phyloP scores from a whole-genome alignment of 2,797 vertebrate species.

The Mormyrops attenuatus region DNA sequence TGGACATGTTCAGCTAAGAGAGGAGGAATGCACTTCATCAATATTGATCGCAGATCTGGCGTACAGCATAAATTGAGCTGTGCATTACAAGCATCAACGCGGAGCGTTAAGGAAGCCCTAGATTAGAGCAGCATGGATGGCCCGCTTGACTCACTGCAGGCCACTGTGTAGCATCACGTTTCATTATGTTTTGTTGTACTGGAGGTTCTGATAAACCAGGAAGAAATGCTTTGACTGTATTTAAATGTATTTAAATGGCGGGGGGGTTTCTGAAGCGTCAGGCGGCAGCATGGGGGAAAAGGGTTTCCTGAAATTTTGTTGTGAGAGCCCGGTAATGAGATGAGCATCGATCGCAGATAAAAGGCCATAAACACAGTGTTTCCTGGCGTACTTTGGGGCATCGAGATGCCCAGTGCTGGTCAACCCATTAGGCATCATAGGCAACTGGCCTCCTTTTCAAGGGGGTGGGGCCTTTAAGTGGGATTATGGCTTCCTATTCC shows the following conservation, averaged over 20 bases:
- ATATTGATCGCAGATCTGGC: constrained; percentile 53
- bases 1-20: constrained; percentile 9
- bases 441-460: neutral
- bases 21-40: constrained; percentile 52
- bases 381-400: constrained; percentile 17
- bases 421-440: neutral
- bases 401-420: neutral
- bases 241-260: neutral
- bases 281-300: neutral
- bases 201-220: neutral
- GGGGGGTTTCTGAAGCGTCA: neutral
- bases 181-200: neutral
- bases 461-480: neutral
- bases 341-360: neutral
- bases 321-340: neutral
- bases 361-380: neutral
- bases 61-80: constrained; percentile 24
- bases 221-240: neutral
- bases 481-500: neutral
- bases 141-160: neutral
- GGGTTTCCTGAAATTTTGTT: neutral
- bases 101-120: neutral
- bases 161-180: neutral
- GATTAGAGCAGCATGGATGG: neutral
- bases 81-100: constrained; percentile 19